phyloP scores from a whole-genome alignment of 2,888 invertebrate genomes.

The Sympetrum striolatum region DNA sequence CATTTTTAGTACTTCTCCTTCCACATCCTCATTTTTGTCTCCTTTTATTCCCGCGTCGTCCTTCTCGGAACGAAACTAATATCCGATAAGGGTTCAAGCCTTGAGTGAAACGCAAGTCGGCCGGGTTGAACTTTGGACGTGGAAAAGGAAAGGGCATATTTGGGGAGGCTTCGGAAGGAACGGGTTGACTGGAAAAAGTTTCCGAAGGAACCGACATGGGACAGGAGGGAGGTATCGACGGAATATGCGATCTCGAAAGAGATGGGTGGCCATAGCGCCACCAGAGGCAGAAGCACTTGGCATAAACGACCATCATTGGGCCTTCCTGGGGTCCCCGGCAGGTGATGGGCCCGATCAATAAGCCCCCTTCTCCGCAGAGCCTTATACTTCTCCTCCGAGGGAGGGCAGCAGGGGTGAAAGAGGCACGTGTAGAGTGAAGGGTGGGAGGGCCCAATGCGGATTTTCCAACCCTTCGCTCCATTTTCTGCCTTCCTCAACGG shows the following conservation, averaged over 20 bases:
- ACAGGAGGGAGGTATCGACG: neutral
- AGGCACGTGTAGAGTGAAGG: neutral
- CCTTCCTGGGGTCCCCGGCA: neutral
- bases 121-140: neutral
- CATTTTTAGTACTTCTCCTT: neutral
- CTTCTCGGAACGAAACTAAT: neutral
- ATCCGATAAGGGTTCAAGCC: neutral
- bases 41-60: neutral
- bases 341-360: neutral
- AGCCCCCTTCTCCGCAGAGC: neutral
- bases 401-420: neutral
- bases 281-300: neutral
- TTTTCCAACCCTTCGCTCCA: neutral
- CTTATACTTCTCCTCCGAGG: neutral
- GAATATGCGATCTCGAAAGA: neutral
- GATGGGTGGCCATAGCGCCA: neutral
- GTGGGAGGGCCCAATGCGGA: neutral
- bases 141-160: neutral
- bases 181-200: neutral
- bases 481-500: neutral
- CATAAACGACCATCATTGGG: neutral
- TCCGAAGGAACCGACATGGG: neutral
- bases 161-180: neutral
- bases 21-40: neutral
- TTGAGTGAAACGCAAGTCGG: neutral